These are phyloP conservation scores for Polymixis flavicincta DNA, from an alignment of 2,888 invertebrate species.

Conservation along the genomic window DNA sequence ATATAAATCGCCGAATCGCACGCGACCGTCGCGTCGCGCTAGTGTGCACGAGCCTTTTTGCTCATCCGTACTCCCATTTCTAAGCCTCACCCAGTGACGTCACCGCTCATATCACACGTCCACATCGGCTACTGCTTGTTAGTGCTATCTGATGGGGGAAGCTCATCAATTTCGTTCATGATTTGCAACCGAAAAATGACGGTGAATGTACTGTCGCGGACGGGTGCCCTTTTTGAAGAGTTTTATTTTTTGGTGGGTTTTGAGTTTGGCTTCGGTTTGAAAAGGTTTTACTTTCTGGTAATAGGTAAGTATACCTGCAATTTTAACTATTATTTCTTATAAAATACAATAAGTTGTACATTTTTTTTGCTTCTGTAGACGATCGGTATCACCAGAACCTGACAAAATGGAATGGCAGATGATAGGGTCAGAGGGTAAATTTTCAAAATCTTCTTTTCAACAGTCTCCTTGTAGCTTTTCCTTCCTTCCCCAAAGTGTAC, in stretches of 20 bases:
- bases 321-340: no score
- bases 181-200: slow-evolving; percentile 69
- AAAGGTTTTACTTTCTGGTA: no score
- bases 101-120: slow-evolving; percentile 64
- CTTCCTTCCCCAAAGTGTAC: no score
- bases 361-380: background rate
- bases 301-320: no score
- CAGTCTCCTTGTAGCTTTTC: no score
- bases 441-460: no score
- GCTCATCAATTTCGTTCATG: slow-evolving; percentile 70
- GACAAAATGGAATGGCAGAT: no score
- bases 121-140: slow-evolving; percentile 71
- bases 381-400: background rate
- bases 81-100: slow-evolving; percentile 68
- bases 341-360: background rate
- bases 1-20: no score
- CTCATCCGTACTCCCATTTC: slow-evolving; percentile 50
- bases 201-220: slow-evolving; percentile 55
- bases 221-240: slow-evolving; percentile 31
- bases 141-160: slow-evolving; percentile 66
- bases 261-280: background rate
- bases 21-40: no score
- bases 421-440: no score
- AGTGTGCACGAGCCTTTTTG: no score
- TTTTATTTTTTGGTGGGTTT: background rate